A percentile compares a stretch with the other conserved stretches of the same genome.
These are phyloP conservation scores for Malacoctenus gilli DNA, from an alignment of 2,797 vertebrate genomes.

Conservation along the genomic window DNA sequence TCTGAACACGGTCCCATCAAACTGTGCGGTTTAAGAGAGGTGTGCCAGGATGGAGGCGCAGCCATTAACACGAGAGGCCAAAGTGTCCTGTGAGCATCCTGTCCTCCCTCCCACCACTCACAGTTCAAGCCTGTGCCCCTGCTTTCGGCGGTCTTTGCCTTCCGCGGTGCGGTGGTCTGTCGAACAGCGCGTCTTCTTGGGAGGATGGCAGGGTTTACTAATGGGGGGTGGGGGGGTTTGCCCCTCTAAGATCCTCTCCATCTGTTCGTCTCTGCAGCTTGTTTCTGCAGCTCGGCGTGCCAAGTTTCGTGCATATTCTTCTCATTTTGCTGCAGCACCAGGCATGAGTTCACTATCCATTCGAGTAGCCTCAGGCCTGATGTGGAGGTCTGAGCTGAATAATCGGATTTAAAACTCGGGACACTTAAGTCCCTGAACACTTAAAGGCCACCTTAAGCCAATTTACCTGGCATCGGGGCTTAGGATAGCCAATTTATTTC, in stretches of 20 bases:
- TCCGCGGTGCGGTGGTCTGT: slow-evolving; percentile 58
- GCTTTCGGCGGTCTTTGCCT: slow-evolving; percentile 62
- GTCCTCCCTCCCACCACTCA: slow-evolving; percentile 46
- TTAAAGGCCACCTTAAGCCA: slow-evolving; percentile 83
- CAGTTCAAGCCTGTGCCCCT: slow-evolving; percentile 51
- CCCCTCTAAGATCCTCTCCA: slow-evolving; percentile 64
- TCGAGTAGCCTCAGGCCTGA: slow-evolving; percentile 71
- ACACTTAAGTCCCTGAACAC: slow-evolving; percentile 76
- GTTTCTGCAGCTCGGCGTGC: slow-evolving; percentile 43
- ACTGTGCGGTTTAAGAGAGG: slow-evolving; percentile 33
- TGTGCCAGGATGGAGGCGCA: slow-evolving; percentile 43
- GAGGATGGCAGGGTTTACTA: slow-evolving; percentile 53
- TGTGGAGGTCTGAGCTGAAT: slow-evolving; percentile 75
- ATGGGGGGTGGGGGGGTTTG: slow-evolving; percentile 29
- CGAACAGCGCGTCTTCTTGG: slow-evolving; percentile 46
- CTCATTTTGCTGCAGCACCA: slow-evolving; percentile 33
- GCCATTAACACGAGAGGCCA: slow-evolving; percentile 48
- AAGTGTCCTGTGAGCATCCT: slow-evolving; percentile 42
- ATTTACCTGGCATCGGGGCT: slow-evolving; percentile 80
- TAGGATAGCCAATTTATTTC: slow-evolving; percentile 80
- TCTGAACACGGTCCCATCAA: slow-evolving; percentile 2
- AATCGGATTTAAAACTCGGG: slow-evolving; percentile 81
- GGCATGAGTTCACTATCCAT: slow-evolving; percentile 57
- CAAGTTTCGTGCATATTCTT: slow-evolving; percentile 54
- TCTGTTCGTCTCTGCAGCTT: slow-evolving; percentile 66